Evolutionary conservation across 30 jellyfish, hydroid and myxozoan genomes (phyloP).

Genomic region (Catostylus mosaicus): DNA sequence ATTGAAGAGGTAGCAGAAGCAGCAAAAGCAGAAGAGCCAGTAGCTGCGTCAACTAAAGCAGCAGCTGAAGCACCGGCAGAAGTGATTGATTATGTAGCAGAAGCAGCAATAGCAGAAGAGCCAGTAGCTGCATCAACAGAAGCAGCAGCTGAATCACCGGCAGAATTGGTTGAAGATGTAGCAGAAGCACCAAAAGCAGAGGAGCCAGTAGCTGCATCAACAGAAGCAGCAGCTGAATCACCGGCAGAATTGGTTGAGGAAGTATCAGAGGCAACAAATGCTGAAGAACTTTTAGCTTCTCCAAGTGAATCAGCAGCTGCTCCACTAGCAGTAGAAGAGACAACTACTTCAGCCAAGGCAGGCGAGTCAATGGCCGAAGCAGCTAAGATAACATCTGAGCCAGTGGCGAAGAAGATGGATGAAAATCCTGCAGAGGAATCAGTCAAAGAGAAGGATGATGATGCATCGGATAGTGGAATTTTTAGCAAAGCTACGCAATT

Average conservation of each 20-base stretch:
- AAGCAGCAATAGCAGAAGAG: too few relatives aligned
- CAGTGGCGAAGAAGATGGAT: neutral
- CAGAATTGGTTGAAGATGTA: too few relatives aligned
- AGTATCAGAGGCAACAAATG: neutral
- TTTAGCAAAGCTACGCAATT: neutral
- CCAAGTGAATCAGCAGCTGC: neutral
- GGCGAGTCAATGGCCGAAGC: neutral
- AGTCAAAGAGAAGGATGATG: neutral
- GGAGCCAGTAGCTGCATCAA: too few relatives aligned
- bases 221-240: too few relatives aligned
- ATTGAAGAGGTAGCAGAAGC: too few relatives aligned
- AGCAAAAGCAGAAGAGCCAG: too few relatives aligned
- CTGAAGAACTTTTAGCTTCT: neutral
- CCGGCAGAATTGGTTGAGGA: neutral
- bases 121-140: too few relatives aligned
- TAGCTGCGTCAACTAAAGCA: too few relatives aligned
- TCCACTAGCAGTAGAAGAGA: neutral
- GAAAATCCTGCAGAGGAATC: neutral
- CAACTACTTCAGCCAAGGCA: neutral
- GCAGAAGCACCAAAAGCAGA: too few relatives aligned
- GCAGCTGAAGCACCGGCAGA: too few relatives aligned
- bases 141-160: too few relatives aligned
- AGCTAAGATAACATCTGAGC: neutral
- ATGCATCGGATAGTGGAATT: neutral
- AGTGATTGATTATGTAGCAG: too few relatives aligned